These are phyloP conservation scores for Dicrostonyx torquatus DNA, from an alignment of 2,797 vertebrate species.

Conservation along the genomic window DNA sequence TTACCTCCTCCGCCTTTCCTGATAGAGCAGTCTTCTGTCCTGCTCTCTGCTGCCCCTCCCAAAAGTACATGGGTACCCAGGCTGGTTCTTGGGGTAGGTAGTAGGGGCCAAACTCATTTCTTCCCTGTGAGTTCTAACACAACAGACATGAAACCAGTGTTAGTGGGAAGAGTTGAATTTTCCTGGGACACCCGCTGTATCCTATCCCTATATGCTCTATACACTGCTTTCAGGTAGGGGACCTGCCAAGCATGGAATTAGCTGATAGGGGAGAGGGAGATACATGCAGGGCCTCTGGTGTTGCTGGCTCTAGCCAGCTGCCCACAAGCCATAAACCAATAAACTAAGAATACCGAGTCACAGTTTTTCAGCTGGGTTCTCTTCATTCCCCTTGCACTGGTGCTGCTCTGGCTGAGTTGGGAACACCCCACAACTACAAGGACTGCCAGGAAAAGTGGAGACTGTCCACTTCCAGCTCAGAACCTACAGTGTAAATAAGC, in stretches of 20 bases:
- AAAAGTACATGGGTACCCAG: conserved; percentile 54
- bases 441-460: conserved; percentile 54
- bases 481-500: conserved; percentile 75
- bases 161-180: conserved; percentile 25
- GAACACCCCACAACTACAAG: neutral
- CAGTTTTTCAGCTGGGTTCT: conserved; percentile 54
- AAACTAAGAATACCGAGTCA: conserved; percentile 63
- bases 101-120: conserved; percentile 33
- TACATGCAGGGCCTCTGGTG: conserved; percentile 55
- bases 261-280: conserved; percentile 39
- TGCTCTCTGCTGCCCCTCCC: conserved; percentile 16
- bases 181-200: neutral
- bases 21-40: neutral
- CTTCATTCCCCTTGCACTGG: conserved; percentile 67
- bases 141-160: conserved; percentile 7
- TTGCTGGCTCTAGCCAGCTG: conserved; percentile 56
- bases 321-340: conserved; percentile 81
- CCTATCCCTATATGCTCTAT: conserved; percentile 12
- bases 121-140: conserved; percentile 42
- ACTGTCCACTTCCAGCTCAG: conserved; percentile 39
- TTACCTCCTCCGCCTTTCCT: neutral
- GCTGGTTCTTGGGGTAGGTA: conserved; percentile 69
- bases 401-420: conserved; percentile 69
- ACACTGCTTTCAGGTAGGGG: conserved; percentile 44
- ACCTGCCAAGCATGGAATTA: conserved; percentile 4